Conservation (phyloP, 1,140 invertebrate species). For the Microplitis mediator region DNA sequence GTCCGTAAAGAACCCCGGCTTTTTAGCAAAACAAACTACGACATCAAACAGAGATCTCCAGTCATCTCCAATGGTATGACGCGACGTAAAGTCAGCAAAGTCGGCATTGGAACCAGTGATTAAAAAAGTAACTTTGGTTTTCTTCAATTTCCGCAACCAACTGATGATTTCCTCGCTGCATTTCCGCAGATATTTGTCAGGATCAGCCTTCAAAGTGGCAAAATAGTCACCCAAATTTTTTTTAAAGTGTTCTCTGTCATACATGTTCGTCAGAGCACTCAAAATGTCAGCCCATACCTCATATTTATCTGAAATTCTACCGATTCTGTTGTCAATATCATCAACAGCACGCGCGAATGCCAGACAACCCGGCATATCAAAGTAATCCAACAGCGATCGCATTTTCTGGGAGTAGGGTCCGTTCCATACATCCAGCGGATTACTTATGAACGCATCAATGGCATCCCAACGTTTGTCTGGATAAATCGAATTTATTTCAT, state of each 20-base stretch:
- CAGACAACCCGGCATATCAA: slow-evolving; percentile 74
- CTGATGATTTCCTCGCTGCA: slow-evolving; percentile 66
- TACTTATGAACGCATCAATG: slow-evolving; percentile 62
- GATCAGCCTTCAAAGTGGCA: slow-evolving; percentile 66
- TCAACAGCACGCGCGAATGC: slow-evolving; percentile 77
- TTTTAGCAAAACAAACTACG: slow-evolving; percentile 73
- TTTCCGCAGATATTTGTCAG: slow-evolving; percentile 69
- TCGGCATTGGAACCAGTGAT: slow-evolving; percentile 81
- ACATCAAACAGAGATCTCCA: slow-evolving; percentile 79
- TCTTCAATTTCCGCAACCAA: slow-evolving; percentile 69
- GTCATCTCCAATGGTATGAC: slow-evolving; percentile 69
- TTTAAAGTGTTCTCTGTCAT: slow-evolving; percentile 67
- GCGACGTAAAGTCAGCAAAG: slow-evolving; percentile 72
- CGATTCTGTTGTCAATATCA: slow-evolving; percentile 66
- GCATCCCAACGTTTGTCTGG: slow-evolving; percentile 67
- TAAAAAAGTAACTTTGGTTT: slow-evolving; percentile 70
- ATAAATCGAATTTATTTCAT: slow-evolving; percentile 70
- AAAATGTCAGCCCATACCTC: slow-evolving; percentile 73
- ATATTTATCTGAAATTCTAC: slow-evolving; percentile 58
- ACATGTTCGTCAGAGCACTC: slow-evolving; percentile 69
- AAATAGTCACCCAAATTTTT: slow-evolving; percentile 69
- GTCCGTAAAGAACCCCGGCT: slow-evolving; percentile 77
- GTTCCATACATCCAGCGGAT: slow-evolving; percentile 69
- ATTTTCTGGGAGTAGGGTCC: slow-evolving; percentile 67
- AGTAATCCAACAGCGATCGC: slow-evolving; percentile 76